These are phyloP conservation scores for Keiferia lycopersicella DNA, from an alignment of 2,888 invertebrate species.

Conservation along the genomic window DNA sequence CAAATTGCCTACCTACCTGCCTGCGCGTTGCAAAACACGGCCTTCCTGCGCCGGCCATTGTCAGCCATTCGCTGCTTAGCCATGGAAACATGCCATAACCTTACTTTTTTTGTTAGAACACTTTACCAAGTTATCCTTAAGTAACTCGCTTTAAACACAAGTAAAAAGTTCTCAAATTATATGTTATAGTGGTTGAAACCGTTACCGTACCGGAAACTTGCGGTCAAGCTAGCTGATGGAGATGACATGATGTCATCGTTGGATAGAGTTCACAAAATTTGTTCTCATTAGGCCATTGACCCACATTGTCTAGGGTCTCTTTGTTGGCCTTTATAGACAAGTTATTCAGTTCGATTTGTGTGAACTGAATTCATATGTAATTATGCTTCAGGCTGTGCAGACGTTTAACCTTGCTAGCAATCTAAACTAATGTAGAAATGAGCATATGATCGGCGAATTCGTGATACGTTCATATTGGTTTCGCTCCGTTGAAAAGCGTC, in stretches of 20 bases:
- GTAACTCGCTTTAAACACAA: neutral
- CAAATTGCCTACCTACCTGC: conserved; percentile 68
- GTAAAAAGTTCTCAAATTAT: neutral
- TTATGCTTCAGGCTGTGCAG: no score
- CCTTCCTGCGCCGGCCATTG: conserved; percentile 40
- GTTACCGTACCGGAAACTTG: conserved; percentile 47
- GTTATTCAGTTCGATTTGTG: no score
- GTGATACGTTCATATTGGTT: neutral
- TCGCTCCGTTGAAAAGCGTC: neutral
- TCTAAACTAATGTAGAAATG: no score
- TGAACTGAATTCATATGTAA: no score
- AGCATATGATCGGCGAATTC: no score
- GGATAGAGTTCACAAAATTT: conserved; percentile 45
- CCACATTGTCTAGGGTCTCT: conserved; percentile 45
- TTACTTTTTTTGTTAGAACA: neutral
- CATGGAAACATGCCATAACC: conserved; percentile 24
- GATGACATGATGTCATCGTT: conserved; percentile 50
- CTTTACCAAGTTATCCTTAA: neutral
- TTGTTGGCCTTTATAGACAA: conserved; percentile 29
- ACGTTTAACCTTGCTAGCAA: neutral
- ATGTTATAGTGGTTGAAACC: conserved; percentile 29
- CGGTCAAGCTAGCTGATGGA: conserved; percentile 42
- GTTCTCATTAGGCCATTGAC: conserved; percentile 54
- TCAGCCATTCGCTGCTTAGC: conserved; percentile 38
- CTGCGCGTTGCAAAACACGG: conserved; percentile 39